These are phyloP conservation scores for Notothenia coriiceps DNA, from an alignment of 2,113 vertebrate species.

Conservation along the genomic window DNA sequence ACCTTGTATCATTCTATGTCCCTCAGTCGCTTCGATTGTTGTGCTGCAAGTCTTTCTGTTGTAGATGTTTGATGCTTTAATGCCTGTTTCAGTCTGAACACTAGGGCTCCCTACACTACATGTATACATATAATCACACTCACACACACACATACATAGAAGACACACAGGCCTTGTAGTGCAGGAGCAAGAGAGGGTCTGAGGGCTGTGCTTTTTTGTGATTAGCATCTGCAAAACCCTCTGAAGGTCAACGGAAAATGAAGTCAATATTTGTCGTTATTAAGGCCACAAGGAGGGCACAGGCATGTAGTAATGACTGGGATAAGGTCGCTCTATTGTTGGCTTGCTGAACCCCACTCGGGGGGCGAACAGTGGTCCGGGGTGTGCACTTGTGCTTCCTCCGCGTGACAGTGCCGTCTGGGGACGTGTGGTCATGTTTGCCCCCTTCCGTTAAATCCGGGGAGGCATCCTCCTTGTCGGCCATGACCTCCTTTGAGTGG, in stretches of 20 bases:
- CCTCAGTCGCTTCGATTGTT: constrained; percentile 43
- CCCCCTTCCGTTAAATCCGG: constrained; percentile 82
- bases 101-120: constrained; percentile 81
- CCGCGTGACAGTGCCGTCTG: constrained; percentile 85
- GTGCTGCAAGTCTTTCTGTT: constrained; percentile 60
- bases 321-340: constrained; percentile 80
- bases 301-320: constrained; percentile 68
- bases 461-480: constrained; percentile 87
- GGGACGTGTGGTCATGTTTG: constrained; percentile 85
- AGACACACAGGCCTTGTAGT: constrained; percentile 80
- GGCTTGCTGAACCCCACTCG: constrained; percentile 96
- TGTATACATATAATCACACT: constrained; percentile 77
- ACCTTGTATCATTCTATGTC: constrained; percentile 37
- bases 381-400: constrained; percentile 95
- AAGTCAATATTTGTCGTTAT: constrained; percentile 80
- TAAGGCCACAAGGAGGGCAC: constrained; percentile 83
- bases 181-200: constrained; percentile 82
- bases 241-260: constrained; percentile 89
- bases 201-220: constrained; percentile 69
- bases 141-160: constrained; percentile 73
- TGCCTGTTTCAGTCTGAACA: constrained; percentile 77
- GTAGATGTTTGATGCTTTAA: constrained; percentile 73
- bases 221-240: constrained; percentile 82
- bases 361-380: constrained; percentile 91
- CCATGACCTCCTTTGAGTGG: constrained; percentile 83